Conservation (phyloP, 1,140 invertebrate species). For the Melitaea cinxia region DNA sequence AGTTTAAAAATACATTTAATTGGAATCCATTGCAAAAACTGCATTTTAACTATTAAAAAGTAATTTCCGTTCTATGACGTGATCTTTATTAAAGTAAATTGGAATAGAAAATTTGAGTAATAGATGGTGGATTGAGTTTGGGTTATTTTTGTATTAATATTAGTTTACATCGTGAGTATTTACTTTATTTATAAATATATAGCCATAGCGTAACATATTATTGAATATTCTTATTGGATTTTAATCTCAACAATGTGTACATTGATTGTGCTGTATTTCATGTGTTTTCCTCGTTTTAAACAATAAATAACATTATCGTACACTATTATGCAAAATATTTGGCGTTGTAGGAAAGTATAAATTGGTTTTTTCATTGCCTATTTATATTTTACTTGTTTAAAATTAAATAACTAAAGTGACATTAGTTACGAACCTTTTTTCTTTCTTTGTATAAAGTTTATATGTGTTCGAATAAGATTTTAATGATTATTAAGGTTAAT, state of each 20-base stretch:
- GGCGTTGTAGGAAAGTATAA: no score
- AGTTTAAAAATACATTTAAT: slow-evolving; percentile 11
- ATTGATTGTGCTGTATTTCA: slow-evolving; percentile 10
- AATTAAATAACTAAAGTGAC: slow-evolving; percentile 1
- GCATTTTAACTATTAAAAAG: slow-evolving; percentile 26
- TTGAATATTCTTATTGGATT: background rate
- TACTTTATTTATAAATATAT: background rate
- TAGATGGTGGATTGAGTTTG: slow-evolving; percentile 46
- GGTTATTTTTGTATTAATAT: slow-evolving; percentile 25
- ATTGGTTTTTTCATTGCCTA: no score
- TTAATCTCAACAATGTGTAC: slow-evolving; percentile 16
- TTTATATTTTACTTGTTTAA: background rate
- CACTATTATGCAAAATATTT: no score
- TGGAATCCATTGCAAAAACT: slow-evolving; percentile 27
- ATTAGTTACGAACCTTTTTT: background rate
- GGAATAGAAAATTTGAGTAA: slow-evolving; percentile 29
- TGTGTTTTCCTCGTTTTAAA: slow-evolving; percentile 15
- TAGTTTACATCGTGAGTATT: slow-evolving; percentile 21
- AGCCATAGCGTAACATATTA: background rate
- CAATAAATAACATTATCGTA: background rate
- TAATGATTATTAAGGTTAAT: background rate
- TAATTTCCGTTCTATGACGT: slow-evolving; percentile 30
- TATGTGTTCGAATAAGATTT: background rate
- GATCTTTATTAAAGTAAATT: slow-evolving; percentile 30
- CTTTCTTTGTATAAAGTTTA: background rate